phyloP scores from a whole-genome alignment of 2,113 vertebrate species.

The Engystomops pustulosus region DNA sequence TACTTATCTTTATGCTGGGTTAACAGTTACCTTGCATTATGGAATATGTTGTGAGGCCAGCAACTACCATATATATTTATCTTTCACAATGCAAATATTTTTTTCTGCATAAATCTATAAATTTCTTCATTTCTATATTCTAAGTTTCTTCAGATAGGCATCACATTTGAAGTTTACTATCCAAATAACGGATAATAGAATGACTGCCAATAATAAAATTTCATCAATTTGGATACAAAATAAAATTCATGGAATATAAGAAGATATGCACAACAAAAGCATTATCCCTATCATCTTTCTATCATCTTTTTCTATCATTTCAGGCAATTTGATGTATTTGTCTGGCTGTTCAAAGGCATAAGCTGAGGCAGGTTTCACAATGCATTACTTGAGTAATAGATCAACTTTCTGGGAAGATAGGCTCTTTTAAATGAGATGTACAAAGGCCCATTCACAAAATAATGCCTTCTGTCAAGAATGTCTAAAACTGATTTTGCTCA shows the following conservation, averaged over 20 bases:
- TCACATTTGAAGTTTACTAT: background rate
- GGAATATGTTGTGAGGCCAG: too few species aligned
- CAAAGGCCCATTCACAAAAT: background rate
- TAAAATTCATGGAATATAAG: conserved; percentile 13
- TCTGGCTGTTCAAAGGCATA: conserved; percentile 43
- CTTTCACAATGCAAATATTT: too few species aligned
- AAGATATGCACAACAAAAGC: conserved; percentile 35
- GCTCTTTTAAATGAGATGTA: conserved; percentile 34
- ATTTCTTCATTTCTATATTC: too few species aligned
- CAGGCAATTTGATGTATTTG: conserved; percentile 47
- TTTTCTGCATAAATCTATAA: too few species aligned
- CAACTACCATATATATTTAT: too few species aligned
- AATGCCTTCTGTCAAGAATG: background rate
- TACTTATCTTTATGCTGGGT: too few species aligned
- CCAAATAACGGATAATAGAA: conserved; percentile 12
- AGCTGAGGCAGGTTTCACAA: conserved; percentile 47
- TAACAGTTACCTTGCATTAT: too few species aligned
- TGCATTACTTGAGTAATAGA: conserved; percentile 47
- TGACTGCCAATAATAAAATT: background rate
- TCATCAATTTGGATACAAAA: background rate
- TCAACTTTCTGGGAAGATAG: conserved; percentile 14
- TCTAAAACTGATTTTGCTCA: background rate
- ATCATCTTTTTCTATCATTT: conserved; percentile 51
- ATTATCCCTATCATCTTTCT: conserved; percentile 28
- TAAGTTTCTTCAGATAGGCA: background rate